Percentiles rank a stretch among this genome's conserved stretches.
These are phyloP conservation scores for Lates japonicus DNA, from an alignment of 2,797 vertebrate genomes.

Conservation along the genomic window DNA sequence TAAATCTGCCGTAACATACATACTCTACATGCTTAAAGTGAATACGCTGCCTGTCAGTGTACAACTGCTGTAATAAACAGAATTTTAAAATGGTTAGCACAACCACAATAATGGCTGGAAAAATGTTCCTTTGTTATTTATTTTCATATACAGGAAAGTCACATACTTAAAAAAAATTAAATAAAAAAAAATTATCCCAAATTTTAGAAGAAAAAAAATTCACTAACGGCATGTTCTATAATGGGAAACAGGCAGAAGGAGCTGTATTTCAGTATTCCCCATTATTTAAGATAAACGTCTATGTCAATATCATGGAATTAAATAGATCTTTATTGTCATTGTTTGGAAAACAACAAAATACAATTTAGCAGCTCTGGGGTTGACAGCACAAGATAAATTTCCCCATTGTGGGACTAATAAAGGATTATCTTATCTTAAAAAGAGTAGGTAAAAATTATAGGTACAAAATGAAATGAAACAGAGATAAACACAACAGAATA, in stretches of 20 bases:
- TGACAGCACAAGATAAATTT: no score
- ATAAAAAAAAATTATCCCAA: neutral
- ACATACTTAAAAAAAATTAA: neutral
- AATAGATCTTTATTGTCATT: no score
- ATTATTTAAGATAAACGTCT: neutral
- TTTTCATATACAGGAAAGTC: no score
- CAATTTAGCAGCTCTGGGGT: no score
- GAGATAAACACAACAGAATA: no score
- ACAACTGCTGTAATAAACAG: slow-evolving; percentile 7
- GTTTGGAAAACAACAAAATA: no score
- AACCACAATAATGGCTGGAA: rapidly evolving
- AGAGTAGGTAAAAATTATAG: no score
- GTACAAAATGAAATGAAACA: no score
- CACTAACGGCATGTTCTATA: no score
- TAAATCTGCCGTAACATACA: slow-evolving; percentile 75
- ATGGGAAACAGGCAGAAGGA: neutral
- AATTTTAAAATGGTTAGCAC: slow-evolving; percentile 6
- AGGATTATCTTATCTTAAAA: no score
- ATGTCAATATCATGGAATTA: neutral
- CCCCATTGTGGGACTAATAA: no score
- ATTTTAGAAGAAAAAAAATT: neutral
- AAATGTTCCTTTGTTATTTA: neutral
- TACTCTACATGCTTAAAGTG: slow-evolving; percentile 58
- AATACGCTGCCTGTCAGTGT: neutral
- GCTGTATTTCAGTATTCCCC: neutral